phyloP scores from a whole-genome alignment of 2,113 vertebrate genomes.

The Thymallus thymallus region DNA sequence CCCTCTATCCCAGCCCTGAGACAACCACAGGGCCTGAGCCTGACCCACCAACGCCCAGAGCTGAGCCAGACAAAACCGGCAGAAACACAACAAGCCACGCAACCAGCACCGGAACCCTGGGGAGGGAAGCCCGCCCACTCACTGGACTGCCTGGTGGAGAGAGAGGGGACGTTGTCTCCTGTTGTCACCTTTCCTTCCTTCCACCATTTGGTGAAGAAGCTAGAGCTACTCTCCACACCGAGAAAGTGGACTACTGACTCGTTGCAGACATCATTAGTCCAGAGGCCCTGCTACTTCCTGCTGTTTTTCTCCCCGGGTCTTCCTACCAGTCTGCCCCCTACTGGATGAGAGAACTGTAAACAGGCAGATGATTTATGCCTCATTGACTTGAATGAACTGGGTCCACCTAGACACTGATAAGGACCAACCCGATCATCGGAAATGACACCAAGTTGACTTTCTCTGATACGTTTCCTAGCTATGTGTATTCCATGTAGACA shows the following conservation, averaged over 20 bases:
- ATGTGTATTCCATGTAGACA: background rate
- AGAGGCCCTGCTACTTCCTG: background rate
- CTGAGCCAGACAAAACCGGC: constrained; percentile 31
- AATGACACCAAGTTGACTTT: background rate
- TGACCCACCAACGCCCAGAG: constrained; percentile 15
- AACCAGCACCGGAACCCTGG: constrained; percentile 34
- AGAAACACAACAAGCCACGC: constrained; percentile 31
- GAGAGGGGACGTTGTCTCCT: constrained; percentile 1
- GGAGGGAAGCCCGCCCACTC: constrained; percentile 32
- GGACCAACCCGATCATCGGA: background rate
- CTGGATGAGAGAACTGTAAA: background rate
- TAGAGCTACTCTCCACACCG: constrained; percentile 4
- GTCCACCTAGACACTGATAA: background rate
- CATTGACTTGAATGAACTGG: background rate
- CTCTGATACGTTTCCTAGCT: background rate
- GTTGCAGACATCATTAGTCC: constrained; percentile 10
- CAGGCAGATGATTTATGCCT: background rate
- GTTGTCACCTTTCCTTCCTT: background rate
- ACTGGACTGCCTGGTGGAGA: constrained; percentile 31
- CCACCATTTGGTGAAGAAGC: constrained; percentile 34
- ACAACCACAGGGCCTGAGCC: constrained; percentile 16
- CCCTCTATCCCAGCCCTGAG: constrained; percentile 61
- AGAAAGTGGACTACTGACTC: background rate
- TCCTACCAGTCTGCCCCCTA: constrained; percentile 36
- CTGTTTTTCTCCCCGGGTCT: constrained; percentile 31